A percentile compares a stretch with the other conserved stretches of the same genome.
phyloP scores from a whole-genome alignment of 2,888 invertebrate species.

The Seira ritae region DNA sequence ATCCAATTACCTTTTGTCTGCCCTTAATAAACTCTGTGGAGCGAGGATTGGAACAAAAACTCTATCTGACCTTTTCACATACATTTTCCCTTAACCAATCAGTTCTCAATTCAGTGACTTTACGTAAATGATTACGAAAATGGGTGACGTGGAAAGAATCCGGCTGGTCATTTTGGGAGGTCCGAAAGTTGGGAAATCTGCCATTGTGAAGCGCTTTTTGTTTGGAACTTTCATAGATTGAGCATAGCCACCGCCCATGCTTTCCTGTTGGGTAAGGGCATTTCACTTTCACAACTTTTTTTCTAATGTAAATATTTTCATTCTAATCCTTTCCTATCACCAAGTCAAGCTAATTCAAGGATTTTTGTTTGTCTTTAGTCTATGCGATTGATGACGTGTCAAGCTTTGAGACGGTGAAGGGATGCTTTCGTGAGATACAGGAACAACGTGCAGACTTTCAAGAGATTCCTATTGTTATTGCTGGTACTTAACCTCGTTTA shows the following conservation, averaged over 20 bases:
- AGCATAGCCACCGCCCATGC: constrained; percentile 92
- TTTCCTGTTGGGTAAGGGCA: constrained; percentile 82
- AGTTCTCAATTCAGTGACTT: background rate
- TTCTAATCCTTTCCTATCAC: too few species aligned
- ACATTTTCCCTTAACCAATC: too few species aligned
- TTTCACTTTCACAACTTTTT: too few species aligned
- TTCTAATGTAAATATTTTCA: too few species aligned
- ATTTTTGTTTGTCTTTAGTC: constrained; percentile 77
- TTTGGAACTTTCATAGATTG: constrained; percentile 85
- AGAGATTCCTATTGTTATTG: constrained; percentile 90
- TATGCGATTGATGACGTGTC: constrained; percentile 87
- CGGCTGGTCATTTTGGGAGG: constrained; percentile 90
- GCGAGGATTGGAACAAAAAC: too few species aligned
- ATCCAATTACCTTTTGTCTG: too few species aligned
- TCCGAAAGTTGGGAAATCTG: constrained; percentile 87
- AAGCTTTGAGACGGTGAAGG: constrained; percentile 83
- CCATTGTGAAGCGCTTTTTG: constrained; percentile 87
- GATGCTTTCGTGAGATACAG: constrained; percentile 87
- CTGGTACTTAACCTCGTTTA: constrained; percentile 74
- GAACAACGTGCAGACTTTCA: constrained; percentile 87
- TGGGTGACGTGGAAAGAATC: constrained; percentile 87
- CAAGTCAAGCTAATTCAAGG: too few species aligned
- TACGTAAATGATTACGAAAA: constrained; percentile 74
- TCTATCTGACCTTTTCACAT: too few species aligned
- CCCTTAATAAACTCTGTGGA: too few species aligned